Base-by-base conservation (phyloP, 2,888 invertebrate genomes). In the Ectemnius lituratus region DNA sequence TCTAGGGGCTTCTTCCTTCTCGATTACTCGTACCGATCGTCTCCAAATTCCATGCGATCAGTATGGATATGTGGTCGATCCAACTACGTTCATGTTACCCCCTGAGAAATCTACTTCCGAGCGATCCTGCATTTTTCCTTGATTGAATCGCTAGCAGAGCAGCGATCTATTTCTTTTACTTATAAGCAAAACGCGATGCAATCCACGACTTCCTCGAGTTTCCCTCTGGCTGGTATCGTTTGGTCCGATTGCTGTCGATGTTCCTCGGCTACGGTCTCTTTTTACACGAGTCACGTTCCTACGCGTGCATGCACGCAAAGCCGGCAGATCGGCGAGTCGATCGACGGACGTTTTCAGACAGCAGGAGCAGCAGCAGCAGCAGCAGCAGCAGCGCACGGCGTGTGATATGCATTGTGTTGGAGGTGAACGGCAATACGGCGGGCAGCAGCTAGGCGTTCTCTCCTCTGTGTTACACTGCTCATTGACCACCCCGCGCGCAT, bases 321-420 rank as follows among this genome's bases (percentile, higher is more conserved):
- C 70, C 76, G 78, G 73, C 77, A 77, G 71, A 64, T 67, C 66
- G 70, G 68, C 60, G 23, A 23, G 23, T 23, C 23, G 62, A 75
- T 77, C 74, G 80, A 76, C 74, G 77, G 79, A 62, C 74, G 67
- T 86, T 87, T 86, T 84, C 84, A 83, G 82, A 79, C 84, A 81
- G 52, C 37, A 49, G 16, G 4, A 16, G 49, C 14, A 81, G 49
- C 37, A 49, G 16, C 52, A 16, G 52, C n/a, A 23, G 3, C 23
- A 23, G 23, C 84, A 81, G 52, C 37, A 52, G 16, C 52, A 16
- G 52, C n/a, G 79, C 77, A 84, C 84, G 76, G 83, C 84, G 87
- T 85, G 83, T 85, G 86, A 86, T 86, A 85, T 84, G 84, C 85
- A 87, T 88, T 88, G 86, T 37, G 37, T 85, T 85, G 78, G 80